phyloP scores from a whole-genome alignment of 2,888 invertebrate species.

The Arrhopalites spinosus region DNA sequence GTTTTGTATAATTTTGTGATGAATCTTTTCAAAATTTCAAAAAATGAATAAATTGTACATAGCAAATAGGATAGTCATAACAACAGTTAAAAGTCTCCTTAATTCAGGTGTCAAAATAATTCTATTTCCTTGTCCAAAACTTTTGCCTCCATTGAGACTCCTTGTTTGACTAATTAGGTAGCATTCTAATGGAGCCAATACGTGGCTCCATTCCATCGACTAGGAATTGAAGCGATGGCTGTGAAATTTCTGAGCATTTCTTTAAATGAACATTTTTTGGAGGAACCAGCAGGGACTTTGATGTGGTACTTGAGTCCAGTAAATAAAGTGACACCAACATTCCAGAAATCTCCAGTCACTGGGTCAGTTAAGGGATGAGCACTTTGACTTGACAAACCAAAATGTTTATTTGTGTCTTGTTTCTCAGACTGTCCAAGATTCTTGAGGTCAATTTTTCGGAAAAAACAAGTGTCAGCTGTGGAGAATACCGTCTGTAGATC shows the following conservation, averaged over 20 bases:
- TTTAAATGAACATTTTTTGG: conserved; percentile 25
- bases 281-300: conserved; percentile 11
- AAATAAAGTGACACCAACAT: conserved; percentile 56
- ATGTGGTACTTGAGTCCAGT: conserved; percentile 28
- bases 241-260: conserved; percentile 40
- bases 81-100: too few species aligned
- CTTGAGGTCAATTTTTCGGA: conserved; percentile 57
- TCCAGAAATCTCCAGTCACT: conserved; percentile 60
- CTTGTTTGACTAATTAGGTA: conserved; percentile 57
- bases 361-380: conserved; percentile 61
- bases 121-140: conserved; percentile 58
- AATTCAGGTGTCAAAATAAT: conserved; percentile 56
- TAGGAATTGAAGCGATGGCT: conserved; percentile 46
- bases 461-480: conserved; percentile 61
- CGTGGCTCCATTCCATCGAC: conserved; percentile 45
- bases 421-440: conserved; percentile 48
- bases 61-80: too few species aligned
- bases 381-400: conserved; percentile 60
- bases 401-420: conserved; percentile 51
- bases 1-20: too few species aligned
- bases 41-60: too few species aligned
- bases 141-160: conserved; percentile 55
- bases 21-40: too few species aligned
- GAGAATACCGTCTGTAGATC: conserved; percentile 62
- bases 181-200: conserved; percentile 43